Conservation (phyloP, 35 echinoderm and acorn worm species). For the Anneissia japonica region DNA sequence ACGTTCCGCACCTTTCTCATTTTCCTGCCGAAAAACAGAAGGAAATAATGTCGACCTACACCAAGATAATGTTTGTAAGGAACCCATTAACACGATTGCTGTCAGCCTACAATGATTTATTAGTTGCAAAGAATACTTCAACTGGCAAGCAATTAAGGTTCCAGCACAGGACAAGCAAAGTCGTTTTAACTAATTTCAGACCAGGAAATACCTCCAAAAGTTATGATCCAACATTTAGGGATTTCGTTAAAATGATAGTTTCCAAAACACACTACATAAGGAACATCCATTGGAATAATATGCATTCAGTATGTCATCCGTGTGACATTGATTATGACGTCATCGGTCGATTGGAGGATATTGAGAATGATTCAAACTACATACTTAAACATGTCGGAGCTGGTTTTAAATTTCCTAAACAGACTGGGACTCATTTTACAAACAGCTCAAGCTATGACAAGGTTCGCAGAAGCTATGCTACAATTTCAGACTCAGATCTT, state of each 20-base stretch:
- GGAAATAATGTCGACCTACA: conserved; percentile 24
- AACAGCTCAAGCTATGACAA: conserved; percentile 11
- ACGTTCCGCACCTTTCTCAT: background rate
- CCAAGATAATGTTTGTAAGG: conserved; percentile 47
- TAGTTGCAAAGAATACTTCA: background rate
- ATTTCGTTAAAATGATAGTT: conserved; percentile 36
- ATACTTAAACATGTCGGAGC: conserved; percentile 12
- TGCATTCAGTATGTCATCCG: conserved; percentile 30
- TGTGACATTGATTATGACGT: conserved; percentile 53
- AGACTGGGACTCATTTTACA: background rate
- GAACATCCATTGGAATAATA: conserved; percentile 41
- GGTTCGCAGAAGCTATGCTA: conserved; percentile 1
- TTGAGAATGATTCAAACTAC: conserved; percentile 31
- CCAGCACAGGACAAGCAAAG: background rate
- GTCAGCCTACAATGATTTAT: conserved; percentile 47
- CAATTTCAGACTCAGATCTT: conserved; percentile 2
- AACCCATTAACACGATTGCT: conserved; percentile 54
- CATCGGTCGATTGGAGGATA: conserved; percentile 40
- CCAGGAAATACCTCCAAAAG: background rate
- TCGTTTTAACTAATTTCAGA: background rate
- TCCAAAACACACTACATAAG: background rate
- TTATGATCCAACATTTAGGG: conserved; percentile 39
- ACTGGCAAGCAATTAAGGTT: background rate
- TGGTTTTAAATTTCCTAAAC: background rate
- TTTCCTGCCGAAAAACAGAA: background rate